Evolutionary conservation across 2,888 invertebrate species (phyloP).

Genomic region (Standfussiana lucernea): DNA sequence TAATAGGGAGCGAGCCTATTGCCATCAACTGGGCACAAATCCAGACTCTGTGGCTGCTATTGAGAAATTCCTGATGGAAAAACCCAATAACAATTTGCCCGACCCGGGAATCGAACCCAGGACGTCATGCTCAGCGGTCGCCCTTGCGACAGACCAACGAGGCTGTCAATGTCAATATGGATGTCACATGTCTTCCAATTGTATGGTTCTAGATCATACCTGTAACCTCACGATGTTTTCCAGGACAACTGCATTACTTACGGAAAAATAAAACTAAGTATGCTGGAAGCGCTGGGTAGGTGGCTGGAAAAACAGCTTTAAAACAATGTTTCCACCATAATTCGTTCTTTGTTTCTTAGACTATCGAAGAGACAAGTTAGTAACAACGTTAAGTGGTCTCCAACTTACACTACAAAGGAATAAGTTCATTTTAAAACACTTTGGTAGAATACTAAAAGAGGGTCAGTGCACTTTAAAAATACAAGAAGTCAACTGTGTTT

Average conservation of each 20-base stretch:
- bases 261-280: neutral
- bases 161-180: too few species aligned
- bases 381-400: slow-evolving; percentile 45
- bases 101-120: too few species aligned
- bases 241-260: neutral
- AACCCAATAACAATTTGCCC: too few species aligned
- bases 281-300: neutral
- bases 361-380: slow-evolving; percentile 43
- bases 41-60: too few species aligned
- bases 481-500: neutral
- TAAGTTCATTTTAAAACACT: slow-evolving; percentile 53
- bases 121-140: too few species aligned
- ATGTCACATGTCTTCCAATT: neutral
- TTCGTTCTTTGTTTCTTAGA: slow-evolving; percentile 32
- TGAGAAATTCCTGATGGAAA: too few species aligned
- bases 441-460: slow-evolving; percentile 29
- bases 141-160: too few species aligned
- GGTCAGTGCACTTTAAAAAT: slow-evolving; percentile 9
- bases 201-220: neutral
- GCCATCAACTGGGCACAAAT: too few species aligned
- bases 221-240: neutral
- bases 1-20: too few species aligned
- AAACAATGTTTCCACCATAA: slow-evolving; percentile 22
- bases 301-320: neutral
- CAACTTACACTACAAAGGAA: slow-evolving; percentile 38